Base-by-base conservation (phyloP, 2,888 invertebrate species). In the Hipparchia sbordonii region DNA sequence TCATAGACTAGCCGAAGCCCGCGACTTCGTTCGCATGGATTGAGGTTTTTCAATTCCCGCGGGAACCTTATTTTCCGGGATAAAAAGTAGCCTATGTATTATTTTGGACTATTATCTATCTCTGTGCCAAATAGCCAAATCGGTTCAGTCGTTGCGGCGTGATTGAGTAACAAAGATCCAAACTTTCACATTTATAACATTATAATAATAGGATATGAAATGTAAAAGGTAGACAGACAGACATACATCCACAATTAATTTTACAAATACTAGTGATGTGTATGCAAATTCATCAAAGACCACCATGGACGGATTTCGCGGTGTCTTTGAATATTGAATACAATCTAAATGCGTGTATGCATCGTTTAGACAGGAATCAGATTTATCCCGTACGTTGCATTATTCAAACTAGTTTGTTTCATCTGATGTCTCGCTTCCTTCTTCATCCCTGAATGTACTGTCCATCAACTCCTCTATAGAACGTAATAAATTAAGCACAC, bases 291-390 rank as follows among this genome's bases (percentile, higher is more conserved):
- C 45, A 61, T 61, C 39, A 39, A 52, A 52, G 52, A 69, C 60
- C 60, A 72, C 72, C 70, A 57, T 52, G 59, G 7, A 62, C 51
- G 65, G 54, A 68, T 60, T 72, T 71, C 73, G 70, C 74, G 73
- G 75, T 72, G 75, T 74, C 67, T 76, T 77, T 75, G 67, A 77
- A 79, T 80, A 77, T 74, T 76, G 70, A 75, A 74, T 78, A 72
- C 77, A 77, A 82, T 81, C 80, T 81, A 77, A 81, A 81, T 79
- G 79, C 75, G 73, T 74, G 76, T 77, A 79, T 80, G 76, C 78
- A 80, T 82, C 80, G 77, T 78, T 76, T 70, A 62, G 81, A 80
- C 79, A 70, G 72, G 62, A 70, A 80, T 81, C 79, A 72, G 71
- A 72, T 72, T 68, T 71, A 72, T 75, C 66, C 73, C 67, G 68